Conservation (phyloP, 2,888 invertebrate species). For the Nomada hirtipes region DNA sequence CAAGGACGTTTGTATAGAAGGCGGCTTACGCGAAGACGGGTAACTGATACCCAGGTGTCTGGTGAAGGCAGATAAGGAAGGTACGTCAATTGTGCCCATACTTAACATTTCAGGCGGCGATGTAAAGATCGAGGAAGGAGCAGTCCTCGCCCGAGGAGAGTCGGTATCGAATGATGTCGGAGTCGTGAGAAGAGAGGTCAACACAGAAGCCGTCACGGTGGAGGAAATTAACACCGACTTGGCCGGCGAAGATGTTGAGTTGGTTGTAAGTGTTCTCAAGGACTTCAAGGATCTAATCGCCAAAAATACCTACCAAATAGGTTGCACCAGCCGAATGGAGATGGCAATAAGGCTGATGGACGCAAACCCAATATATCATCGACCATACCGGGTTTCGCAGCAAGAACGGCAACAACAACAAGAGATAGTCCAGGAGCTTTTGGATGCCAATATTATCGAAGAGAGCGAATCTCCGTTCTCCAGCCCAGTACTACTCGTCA, state of each 20-base stretch:
- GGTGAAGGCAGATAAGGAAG: neutral
- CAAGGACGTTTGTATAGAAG: neutral
- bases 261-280: neutral
- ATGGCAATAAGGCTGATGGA: neutral
- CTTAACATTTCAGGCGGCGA: constrained; percentile 3
- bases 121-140: neutral
- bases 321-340: neutral
- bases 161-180: neutral
- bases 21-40: neutral
- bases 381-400: neutral
- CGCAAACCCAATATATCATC: neutral
- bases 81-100: neutral
- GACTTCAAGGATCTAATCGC: constrained; percentile 1
- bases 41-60: neutral
- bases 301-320: neutral
- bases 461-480: neutral
- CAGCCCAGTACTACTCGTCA: neutral
- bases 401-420: neutral
- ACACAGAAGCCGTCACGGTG: neutral
- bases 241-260: neutral
- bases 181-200: neutral
- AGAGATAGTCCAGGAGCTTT: neutral
- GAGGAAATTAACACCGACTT: neutral
- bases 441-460: neutral
- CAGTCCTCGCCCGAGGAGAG: neutral